These are phyloP conservation scores for Todiramphus saurophagus DNA, from an alignment of 2,113 vertebrate species.

Conservation along the genomic window DNA sequence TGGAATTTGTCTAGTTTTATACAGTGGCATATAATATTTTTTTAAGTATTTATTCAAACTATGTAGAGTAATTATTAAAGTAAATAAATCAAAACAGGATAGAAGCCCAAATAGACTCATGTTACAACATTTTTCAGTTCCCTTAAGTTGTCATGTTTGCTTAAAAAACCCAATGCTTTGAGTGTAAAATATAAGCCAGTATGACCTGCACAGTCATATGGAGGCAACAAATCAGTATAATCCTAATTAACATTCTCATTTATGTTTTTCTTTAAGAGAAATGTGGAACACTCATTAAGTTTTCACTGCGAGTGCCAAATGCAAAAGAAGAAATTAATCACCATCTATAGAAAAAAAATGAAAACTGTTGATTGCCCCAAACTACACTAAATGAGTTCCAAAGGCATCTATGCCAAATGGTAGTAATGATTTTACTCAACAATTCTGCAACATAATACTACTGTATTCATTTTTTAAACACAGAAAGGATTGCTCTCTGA, in stretches of 20 bases:
- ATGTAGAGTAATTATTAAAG: neutral
- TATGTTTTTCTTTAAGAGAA: conserved; percentile 22
- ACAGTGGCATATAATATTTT: neutral
- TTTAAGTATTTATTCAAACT: neutral
- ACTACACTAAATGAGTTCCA: neutral
- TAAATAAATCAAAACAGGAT: neutral
- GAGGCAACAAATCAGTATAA: neutral
- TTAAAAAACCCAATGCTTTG: neutral
- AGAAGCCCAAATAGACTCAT: neutral
- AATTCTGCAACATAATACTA: neutral
- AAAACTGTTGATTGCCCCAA: neutral
- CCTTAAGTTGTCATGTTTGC: neutral
- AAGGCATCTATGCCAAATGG: neutral
- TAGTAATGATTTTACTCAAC: neutral
- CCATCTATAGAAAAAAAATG: neutral
- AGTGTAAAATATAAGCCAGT: neutral
- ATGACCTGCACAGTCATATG: neutral
- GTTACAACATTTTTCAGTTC: neutral
- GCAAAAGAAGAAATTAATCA: neutral
- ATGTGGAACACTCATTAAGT: neutral
- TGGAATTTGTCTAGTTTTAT: neutral
- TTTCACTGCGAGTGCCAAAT: neutral
- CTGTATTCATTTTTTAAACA: neutral
- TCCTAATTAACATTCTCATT: conserved; percentile 13
- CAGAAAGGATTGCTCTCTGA: neutral